Evolutionary conservation across 2,888 invertebrate species (phyloP).

Genomic region (Stenoptilia bipunctidactyla): DNA sequence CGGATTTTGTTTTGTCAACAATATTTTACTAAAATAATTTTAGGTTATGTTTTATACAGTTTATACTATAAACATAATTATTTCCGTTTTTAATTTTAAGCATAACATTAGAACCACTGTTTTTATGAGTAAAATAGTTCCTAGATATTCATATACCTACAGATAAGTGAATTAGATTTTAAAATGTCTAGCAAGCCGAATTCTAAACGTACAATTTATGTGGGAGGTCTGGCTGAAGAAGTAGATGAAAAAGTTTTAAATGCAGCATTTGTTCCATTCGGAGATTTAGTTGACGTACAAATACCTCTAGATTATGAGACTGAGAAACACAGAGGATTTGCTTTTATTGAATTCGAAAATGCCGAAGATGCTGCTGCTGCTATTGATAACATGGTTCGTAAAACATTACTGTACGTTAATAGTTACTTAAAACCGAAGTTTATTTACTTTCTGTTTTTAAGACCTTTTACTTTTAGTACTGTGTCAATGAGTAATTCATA

Average conservation of each 20-base stretch:
- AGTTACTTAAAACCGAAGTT: not conserved
- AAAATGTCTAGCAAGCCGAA: constrained; percentile 69
- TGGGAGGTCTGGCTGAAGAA: constrained; percentile 92
- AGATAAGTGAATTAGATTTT: no score
- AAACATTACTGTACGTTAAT: not conserved
- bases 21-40: no score
- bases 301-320: constrained; percentile 98
- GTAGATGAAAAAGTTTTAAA: constrained; percentile 96
- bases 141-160: no score
- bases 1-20: no score
- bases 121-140: no score
- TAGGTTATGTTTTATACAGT: no score
- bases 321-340: constrained; percentile 98
- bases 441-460: not conserved
- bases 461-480: not conserved
- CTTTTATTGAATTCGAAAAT: constrained; percentile 97
- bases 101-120: no score
- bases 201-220: constrained; percentile 86
- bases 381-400: constrained; percentile 96
- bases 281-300: constrained; percentile 97
- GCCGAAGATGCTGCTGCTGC: constrained; percentile 99
- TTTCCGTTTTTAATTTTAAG: no score
- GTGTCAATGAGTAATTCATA: not conserved
- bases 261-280: constrained; percentile 98
- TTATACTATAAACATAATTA: no score